Conservation (phyloP, 2,113 vertebrate species). For the Mesembrinibis cayennensis region DNA sequence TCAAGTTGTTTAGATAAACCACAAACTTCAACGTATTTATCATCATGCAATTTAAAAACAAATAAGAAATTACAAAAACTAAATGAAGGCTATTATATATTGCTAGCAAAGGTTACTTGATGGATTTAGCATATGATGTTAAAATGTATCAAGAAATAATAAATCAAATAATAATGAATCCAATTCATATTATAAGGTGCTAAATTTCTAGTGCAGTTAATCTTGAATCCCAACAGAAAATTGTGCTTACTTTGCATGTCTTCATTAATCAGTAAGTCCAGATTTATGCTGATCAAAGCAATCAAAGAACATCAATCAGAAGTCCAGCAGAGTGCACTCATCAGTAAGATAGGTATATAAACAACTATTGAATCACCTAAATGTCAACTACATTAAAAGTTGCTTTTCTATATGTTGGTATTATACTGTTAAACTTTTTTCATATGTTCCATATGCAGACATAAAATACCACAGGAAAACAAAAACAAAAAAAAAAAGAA, state of each 20-base stretch:
- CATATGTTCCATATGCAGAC: neutral
- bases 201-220: neutral
- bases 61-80: neutral
- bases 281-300: neutral
- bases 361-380: neutral
- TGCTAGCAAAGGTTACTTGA: neutral
- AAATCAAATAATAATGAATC: neutral
- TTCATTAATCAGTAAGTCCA: neutral
- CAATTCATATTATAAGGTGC: neutral
- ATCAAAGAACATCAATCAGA: neutral
- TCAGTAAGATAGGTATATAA: neutral
- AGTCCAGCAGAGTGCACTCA: neutral
- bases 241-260: neutral
- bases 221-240: neutral
- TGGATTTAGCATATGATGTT: neutral
- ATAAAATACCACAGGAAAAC: neutral
- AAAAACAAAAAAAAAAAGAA: too few species aligned
- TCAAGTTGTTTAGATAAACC: neutral
- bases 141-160: neutral
- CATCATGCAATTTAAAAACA: neutral
- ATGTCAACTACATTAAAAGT: neutral
- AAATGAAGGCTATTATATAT: neutral
- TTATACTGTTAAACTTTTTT: neutral
- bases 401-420: neutral
- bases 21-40: neutral